A percentile compares a stretch with the other conserved stretches of the same genome.
phyloP scores from a whole-genome alignment of 2,113 vertebrate species.

The Glaucomys volans region DNA sequence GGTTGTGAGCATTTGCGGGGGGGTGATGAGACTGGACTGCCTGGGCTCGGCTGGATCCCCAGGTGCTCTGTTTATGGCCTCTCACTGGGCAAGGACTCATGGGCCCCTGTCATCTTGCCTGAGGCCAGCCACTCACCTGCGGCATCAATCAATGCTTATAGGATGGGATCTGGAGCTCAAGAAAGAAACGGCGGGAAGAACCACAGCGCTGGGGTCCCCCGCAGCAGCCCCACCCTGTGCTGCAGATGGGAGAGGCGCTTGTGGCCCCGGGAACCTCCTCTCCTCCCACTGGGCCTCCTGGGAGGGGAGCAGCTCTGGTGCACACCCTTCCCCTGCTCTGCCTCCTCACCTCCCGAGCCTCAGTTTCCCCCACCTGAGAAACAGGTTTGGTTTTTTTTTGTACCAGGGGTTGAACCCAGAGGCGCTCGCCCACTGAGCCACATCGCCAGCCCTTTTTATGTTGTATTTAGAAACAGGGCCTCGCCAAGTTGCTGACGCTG shows the following conservation, averaged over 20 bases:
- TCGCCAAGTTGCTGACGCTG: too few species aligned
- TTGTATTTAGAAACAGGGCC: too few species aligned
- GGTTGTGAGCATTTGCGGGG: background rate
- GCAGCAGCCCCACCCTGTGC: background rate
- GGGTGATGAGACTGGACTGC: background rate
- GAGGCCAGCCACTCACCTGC: background rate
- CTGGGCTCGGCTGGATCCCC: background rate
- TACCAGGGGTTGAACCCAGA: too few species aligned
- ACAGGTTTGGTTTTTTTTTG: too few species aligned
- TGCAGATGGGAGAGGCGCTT: background rate
- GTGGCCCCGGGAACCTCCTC: background rate
- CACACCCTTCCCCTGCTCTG: background rate
- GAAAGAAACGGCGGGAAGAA: background rate
- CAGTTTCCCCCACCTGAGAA: constrained; percentile 41
- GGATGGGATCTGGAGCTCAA: background rate
- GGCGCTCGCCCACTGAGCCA: too few species aligned
- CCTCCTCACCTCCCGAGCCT: background rate
- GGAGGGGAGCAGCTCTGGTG: background rate
- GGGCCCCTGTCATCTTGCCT: background rate
- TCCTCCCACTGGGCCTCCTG: background rate
- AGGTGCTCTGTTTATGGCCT: background rate
- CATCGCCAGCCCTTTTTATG: too few species aligned
- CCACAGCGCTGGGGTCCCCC: background rate
- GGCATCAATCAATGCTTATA: background rate
- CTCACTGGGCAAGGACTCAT: background rate